A percentile compares a stretch with the other conserved stretches of the same genome.
phyloP scores from a whole-genome alignment of 1,140 invertebrate species.

The Solenopsis invicta region DNA sequence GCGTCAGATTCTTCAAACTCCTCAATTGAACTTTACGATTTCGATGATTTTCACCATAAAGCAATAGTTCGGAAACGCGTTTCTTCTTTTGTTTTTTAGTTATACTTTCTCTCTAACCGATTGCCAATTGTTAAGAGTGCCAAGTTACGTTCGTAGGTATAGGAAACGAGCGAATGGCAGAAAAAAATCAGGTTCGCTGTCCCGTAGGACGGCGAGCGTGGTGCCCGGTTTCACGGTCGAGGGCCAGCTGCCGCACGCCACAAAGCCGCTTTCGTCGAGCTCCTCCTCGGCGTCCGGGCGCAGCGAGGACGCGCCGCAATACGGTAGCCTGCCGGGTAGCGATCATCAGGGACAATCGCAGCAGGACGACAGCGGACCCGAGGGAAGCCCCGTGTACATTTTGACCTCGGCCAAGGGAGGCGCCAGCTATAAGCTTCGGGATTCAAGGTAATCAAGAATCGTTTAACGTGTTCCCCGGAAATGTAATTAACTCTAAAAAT shows the following conservation, averaged over 20 bases:
- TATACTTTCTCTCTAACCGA: neutral
- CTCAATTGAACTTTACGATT: neutral
- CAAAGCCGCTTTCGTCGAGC: slow-evolving; percentile 83
- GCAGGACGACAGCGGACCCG: slow-evolving; percentile 85
- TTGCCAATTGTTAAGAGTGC: slow-evolving; percentile 74
- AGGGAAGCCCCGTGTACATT: slow-evolving; percentile 86
- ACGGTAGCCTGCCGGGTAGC: slow-evolving; percentile 83
- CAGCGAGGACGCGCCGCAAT: slow-evolving; percentile 84
- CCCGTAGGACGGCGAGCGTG: slow-evolving; percentile 84
- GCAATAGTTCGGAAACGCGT: neutral
- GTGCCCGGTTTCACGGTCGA: slow-evolving; percentile 82
- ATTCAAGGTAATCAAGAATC: slow-evolving; percentile 81
- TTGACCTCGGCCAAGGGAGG: slow-evolving; percentile 86
- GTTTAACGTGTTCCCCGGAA: neutral
- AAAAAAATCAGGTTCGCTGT: slow-evolving; percentile 85
- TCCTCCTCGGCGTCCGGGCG: slow-evolving; percentile 85
- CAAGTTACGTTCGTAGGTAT: slow-evolving; percentile 83
- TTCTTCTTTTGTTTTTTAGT: neutral
- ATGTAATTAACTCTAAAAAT: neutral
- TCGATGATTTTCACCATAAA: neutral
- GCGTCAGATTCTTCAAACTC: neutral
- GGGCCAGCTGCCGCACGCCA: slow-evolving; percentile 76
- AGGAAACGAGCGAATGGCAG: slow-evolving; percentile 85
- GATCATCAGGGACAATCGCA: slow-evolving; percentile 84
- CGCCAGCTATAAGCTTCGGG: slow-evolving; percentile 85